These are phyloP conservation scores for Hyles lineata DNA, from an alignment of 2,888 invertebrate genomes.

Conservation along the genomic window DNA sequence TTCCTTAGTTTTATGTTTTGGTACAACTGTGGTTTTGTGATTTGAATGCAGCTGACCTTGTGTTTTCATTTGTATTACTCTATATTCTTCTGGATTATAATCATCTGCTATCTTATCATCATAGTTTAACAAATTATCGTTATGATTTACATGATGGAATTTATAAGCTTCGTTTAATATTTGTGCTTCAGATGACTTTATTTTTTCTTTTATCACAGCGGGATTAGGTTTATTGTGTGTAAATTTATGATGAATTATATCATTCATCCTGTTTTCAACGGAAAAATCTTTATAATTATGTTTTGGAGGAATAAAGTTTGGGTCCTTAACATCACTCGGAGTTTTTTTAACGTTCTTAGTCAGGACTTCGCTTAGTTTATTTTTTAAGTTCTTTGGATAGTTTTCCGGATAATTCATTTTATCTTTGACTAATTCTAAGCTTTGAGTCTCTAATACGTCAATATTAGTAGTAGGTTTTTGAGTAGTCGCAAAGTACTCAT, in stretches of 20 bases:
- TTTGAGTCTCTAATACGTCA: conserved; percentile 39
- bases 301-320: neutral
- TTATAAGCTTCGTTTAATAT: neutral
- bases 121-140: conserved; percentile 25
- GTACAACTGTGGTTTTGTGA: neutral
- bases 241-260: conserved; percentile 11
- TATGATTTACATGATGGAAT: conserved; percentile 4
- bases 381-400: conserved; percentile 4
- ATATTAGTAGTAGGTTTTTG: conserved; percentile 32
- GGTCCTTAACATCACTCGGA: neutral
- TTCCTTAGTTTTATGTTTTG: conserved; percentile 26
- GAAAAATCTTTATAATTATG: neutral
- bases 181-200: neutral
- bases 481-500: conserved; percentile 40
- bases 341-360: neutral
- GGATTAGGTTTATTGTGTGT: neutral
- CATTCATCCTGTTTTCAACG: neutral
- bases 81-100: conserved; percentile 48
- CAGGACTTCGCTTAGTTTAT: neutral
- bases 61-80: neutral
- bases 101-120: conserved; percentile 40
- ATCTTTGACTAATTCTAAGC: conserved; percentile 43
- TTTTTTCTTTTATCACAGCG: neutral
- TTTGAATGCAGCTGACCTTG: neutral
- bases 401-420: conserved; percentile 35